Evolutionary conservation across 2,113 vertebrate genomes (phyloP).

Genomic region (Cyphomyrus plagiostoma): DNA sequence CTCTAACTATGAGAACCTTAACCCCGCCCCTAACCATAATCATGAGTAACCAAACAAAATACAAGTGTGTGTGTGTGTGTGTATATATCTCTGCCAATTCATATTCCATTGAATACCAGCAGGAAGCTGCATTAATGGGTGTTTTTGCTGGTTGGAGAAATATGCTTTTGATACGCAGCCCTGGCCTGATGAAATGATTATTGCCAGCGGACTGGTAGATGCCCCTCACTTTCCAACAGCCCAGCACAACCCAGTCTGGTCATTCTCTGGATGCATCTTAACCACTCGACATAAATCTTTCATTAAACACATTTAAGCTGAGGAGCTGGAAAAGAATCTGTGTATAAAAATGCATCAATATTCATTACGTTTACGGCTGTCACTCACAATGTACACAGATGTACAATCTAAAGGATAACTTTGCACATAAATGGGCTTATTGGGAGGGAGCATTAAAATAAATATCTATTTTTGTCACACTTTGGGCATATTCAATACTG

Average conservation of each 20-base stretch:
- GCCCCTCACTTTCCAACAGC: background rate
- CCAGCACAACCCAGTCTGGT: conserved; percentile 39
- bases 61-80: too few species aligned
- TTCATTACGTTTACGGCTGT: background rate
- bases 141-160: background rate
- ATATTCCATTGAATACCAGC: background rate
- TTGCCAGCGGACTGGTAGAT: background rate
- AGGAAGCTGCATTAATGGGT: background rate
- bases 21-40: too few species aligned
- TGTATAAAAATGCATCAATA: conserved; percentile 25
- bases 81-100: background rate
- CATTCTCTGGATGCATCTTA: conserved; percentile 38
- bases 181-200: background rate
- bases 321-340: conserved; percentile 30
- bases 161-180: background rate
- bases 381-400: background rate
- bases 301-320: conserved; percentile 35
- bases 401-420: background rate
- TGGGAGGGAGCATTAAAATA: background rate
- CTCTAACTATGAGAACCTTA: too few species aligned
- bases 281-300: conserved; percentile 50
- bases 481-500: background rate
- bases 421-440: background rate
- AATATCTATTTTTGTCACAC: background rate
- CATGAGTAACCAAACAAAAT: too few species aligned